Conservation (phyloP, 2,797 vertebrate genomes). For the Hirundo rustica region DNA sequence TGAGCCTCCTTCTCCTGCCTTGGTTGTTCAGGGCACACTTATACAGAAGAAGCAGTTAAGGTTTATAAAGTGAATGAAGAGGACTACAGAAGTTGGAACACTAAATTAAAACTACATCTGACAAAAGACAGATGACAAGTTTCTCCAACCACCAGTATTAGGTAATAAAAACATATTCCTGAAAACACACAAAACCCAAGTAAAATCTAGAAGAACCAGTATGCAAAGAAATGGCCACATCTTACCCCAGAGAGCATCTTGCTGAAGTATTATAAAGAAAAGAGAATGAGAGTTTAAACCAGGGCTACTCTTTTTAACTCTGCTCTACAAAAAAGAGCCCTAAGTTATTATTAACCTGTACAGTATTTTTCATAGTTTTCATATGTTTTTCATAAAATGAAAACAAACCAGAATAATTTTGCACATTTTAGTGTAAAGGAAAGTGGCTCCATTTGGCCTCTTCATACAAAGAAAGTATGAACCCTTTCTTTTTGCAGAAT, state of each 20-base stretch:
- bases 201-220: neutral
- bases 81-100: neutral
- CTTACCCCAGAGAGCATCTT: neutral
- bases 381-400: neutral
- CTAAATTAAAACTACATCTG: neutral
- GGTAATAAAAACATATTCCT: neutral
- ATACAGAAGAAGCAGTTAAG: neutral
- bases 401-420: neutral
- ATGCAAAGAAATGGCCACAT: neutral
- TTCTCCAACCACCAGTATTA: neutral
- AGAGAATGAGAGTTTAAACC: neutral
- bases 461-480: neutral
- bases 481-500: neutral
- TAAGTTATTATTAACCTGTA: neutral
- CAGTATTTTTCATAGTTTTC: neutral
- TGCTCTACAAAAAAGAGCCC: neutral
- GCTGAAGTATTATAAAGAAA: neutral
- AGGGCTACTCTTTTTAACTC: neutral
- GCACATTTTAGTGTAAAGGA: neutral
- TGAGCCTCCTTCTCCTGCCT: neutral
- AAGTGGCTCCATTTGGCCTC: neutral
- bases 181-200: neutral
- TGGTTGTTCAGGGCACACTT: neutral
- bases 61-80: neutral
- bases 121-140: neutral